These are phyloP conservation scores for Polyploca ridens DNA, from an alignment of 2,888 invertebrate genomes.

Conservation along the genomic window DNA sequence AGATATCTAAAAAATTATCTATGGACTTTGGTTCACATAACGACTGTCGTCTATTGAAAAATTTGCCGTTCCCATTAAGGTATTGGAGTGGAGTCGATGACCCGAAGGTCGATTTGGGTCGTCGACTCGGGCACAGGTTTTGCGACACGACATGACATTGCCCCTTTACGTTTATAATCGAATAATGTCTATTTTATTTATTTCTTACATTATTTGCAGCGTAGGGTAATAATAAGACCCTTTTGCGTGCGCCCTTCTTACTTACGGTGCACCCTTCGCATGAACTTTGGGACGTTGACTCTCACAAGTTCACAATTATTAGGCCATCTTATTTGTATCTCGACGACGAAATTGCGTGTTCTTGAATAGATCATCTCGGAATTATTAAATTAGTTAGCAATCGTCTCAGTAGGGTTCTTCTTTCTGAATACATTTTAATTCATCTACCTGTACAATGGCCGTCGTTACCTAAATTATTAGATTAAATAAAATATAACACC, in stretches of 20 bases:
- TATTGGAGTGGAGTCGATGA: conserved; percentile 24
- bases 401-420: neutral
- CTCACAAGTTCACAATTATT: conserved; percentile 15
- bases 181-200: conserved; percentile 13
- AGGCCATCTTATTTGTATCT: conserved; percentile 12
- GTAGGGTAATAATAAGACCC: conserved; percentile 42
- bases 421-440: conserved; percentile 4
- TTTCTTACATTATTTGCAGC: conserved; percentile 6
- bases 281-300: conserved; percentile 60
- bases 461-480: neutral
- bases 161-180: conserved; percentile 11
- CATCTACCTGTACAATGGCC: neutral
- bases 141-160: conserved; percentile 14
- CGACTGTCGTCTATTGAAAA: conserved; percentile 7
- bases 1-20: neutral
- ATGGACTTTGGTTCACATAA: neutral
- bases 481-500: neutral
- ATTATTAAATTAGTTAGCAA: neutral
- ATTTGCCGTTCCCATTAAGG: conserved; percentile 7
- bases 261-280: conserved; percentile 55
- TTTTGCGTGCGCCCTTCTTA: conserved; percentile 50
- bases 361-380: neutral
- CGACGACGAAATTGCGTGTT: neutral
- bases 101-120: conserved; percentile 33
- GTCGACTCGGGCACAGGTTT: conserved; percentile 32